Evolutionary conservation across 2,888 invertebrate genomes (phyloP).

Genomic region (Agrochola lychnidis): DNA sequence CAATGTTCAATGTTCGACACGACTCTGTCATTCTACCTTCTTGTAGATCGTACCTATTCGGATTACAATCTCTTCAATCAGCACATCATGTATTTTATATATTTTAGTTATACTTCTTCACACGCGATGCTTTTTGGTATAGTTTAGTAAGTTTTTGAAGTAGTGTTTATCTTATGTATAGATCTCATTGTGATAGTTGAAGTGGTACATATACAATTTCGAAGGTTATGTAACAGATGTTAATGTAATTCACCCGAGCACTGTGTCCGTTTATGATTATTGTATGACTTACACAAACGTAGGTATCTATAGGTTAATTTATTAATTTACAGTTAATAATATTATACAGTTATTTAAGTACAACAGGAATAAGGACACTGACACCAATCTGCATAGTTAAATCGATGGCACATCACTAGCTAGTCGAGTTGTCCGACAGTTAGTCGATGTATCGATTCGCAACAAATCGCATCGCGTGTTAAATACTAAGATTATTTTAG

Average conservation of each 20-base stretch:
- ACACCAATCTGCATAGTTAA: constrained; percentile 66
- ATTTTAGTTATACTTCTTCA: constrained; percentile 60
- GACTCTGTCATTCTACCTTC: constrained; percentile 75
- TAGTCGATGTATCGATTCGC: constrained; percentile 53
- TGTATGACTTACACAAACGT: constrained; percentile 49
- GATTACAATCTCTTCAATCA: constrained; percentile 77
- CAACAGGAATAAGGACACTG: constrained; percentile 67
- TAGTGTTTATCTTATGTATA: constrained; percentile 48
- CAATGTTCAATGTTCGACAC: constrained; percentile 73
- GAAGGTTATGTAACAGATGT: constrained; percentile 29
- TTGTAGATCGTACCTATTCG: constrained; percentile 72
- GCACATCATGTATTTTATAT: constrained; percentile 88
- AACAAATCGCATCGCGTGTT: constrained; percentile 69
- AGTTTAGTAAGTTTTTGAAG: constrained; percentile 48
- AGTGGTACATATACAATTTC: constrained; percentile 56
- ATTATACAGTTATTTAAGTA: constrained; percentile 57
- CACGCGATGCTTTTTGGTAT: constrained; percentile 67
- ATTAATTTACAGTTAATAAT: constrained; percentile 57
- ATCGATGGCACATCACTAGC: constrained; percentile 51
- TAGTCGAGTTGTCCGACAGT: constrained; percentile 44
- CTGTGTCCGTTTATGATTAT: constrained; percentile 47
- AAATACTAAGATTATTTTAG: constrained; percentile 70
- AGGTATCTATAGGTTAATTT: constrained; percentile 59
- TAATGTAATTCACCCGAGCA: constrained; percentile 48
- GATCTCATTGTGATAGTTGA: constrained; percentile 55